Evolutionary conservation across 1,140 invertebrate genomes (phyloP), one percentile per base, ranked within the genome.

Genomic region (Marisa cornuarietis): DNA sequence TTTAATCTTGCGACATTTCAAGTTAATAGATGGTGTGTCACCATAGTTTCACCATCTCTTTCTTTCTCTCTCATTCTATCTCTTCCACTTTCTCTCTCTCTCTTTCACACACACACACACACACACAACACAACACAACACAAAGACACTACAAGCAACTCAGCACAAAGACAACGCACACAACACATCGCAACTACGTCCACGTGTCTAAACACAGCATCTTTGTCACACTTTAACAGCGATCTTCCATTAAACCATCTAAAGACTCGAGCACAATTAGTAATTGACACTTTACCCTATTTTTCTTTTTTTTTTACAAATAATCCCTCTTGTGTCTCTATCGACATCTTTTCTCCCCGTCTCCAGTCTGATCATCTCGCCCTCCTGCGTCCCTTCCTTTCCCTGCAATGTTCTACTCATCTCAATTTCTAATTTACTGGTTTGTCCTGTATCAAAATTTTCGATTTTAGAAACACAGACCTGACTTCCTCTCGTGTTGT

Each of bases 11-110:
- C 4, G 49, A 31, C 52, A n/a, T 69, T 31, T 69, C 20, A 69
- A 6, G n/a, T n/a, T 26, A 16, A 26, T 20, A 31, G 68, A n/a
- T n/a, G 14, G 3, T 69, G 4, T 20, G 5, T 24, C 3, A 69
- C 4, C 68, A 16, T 69, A 31, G n/a, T 69, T 24, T n/a, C 11
- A 26, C 20, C 4, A 16, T n/a, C 11, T 7, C 68, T 7, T 31
- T 69, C 68, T 69, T 10, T 69, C 68, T 69, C 68, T 69, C 0
- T 69, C 68, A 7, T 10, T 69, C 68, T 8, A n/a, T 69, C 68
- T 69, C 68, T 69, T 31, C 42, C 68, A 0, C n/a, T 69, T 31
- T 69, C 68, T 69, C 68, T 69, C 68, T 69, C 68, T 69, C 68
- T 69, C 68, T 69, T 9, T 69, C 68, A 7, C 68, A 7, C 68